phyloP scores from a whole-genome alignment of 2,113 vertebrate genomes.

The Apodemus sylvaticus region DNA sequence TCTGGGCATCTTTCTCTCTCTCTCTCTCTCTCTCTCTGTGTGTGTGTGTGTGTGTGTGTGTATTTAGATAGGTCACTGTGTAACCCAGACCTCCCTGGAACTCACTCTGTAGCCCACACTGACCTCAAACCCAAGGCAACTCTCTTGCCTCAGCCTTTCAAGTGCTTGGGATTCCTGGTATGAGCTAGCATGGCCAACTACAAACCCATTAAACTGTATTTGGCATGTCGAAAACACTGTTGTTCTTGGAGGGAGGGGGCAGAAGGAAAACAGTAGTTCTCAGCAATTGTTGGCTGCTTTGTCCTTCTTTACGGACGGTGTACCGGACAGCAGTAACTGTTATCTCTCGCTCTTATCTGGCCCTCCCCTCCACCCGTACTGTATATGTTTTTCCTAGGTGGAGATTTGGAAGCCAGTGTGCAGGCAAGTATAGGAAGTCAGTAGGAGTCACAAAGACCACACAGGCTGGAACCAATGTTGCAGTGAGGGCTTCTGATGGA shows the following conservation, averaged over 20 bases:
- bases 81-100: not conserved
- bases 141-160: not conserved
- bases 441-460: not conserved
- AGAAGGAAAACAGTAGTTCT: not conserved
- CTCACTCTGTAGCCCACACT: not conserved
- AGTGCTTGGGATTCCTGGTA: not conserved
- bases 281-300: not conserved
- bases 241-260: not conserved
- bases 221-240: not conserved
- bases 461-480: not conserved
- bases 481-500: not conserved
- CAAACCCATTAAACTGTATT: not conserved
- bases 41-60: not conserved
- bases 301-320: not conserved
- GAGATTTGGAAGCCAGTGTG: not conserved
- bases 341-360: not conserved
- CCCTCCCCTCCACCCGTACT: not conserved
- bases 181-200: not conserved
- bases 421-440: not conserved
- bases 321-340: not conserved
- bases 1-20: too few relatives aligned
- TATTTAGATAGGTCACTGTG: not conserved
- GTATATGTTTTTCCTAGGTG: not conserved
- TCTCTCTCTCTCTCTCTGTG: too few relatives aligned
- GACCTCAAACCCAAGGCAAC: not conserved